Percentiles rank a stretch among this genome's conserved stretches.
phyloP scores from a whole-genome alignment of 2,113 vertebrate species.

The Falcunculus frontatus region DNA sequence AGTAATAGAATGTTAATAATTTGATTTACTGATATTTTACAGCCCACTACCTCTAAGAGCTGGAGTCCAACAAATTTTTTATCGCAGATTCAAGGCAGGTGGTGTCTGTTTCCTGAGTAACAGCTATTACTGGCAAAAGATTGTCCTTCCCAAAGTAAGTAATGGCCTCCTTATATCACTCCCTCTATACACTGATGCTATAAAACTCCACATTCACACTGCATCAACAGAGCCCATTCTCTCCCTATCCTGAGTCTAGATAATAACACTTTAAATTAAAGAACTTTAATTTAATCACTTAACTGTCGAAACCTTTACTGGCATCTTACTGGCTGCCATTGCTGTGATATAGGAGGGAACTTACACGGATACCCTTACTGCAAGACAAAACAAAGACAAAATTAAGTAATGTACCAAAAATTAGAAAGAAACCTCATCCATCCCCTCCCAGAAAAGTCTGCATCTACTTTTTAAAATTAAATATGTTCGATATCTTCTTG shows the following conservation, averaged over 20 bases:
- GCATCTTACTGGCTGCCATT: not conserved
- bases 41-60: not conserved
- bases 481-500: not conserved
- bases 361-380: not conserved
- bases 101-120: conserved; percentile 47
- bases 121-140: conserved; percentile 37
- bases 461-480: not conserved
- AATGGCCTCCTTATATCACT: conserved; percentile 44
- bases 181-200: not conserved
- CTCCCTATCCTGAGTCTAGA: not conserved
- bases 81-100: not conserved
- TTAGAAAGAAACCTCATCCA: not conserved
- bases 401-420: not conserved
- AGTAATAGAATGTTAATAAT: not conserved
- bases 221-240: not conserved
- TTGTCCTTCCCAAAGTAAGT: conserved; percentile 43
- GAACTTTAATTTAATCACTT: conserved; percentile 40
- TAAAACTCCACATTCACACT: conserved; percentile 32
- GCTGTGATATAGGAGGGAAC: not conserved
- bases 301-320: not conserved
- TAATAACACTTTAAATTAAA: conserved; percentile 40
- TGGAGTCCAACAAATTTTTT: not conserved
- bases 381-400: not conserved
- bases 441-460: rapidly evolving
- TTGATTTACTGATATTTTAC: not conserved